Percentiles rank a stretch among this genome's conserved stretches.
These are phyloP conservation scores for Octomys mimax DNA, from an alignment of 2,797 vertebrate genomes.

Conservation along the genomic window DNA sequence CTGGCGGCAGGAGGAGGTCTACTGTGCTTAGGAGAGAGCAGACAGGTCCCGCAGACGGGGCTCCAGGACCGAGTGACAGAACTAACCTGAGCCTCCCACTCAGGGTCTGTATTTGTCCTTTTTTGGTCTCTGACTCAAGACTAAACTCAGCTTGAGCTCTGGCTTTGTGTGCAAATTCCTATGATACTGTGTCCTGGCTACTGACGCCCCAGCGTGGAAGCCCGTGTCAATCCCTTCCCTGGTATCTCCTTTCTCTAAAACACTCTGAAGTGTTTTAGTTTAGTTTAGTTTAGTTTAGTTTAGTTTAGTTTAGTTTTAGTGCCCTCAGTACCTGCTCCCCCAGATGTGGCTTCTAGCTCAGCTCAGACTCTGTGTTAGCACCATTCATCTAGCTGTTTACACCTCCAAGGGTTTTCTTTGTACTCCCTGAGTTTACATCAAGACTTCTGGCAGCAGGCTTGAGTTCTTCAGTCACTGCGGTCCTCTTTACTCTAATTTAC, in stretches of 20 bases:
- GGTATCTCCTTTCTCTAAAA: neutral
- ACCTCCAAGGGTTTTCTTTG: constrained; percentile 26
- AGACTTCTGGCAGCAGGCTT: constrained; percentile 55
- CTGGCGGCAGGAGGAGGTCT: neutral
- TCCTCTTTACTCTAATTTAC: constrained; percentile 47
- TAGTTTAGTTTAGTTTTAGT: too few species aligned
- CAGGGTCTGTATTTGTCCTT: neutral
- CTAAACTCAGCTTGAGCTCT: neutral
- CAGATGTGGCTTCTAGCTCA: neutral
- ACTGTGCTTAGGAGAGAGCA: neutral
- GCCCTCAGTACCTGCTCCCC: neutral
- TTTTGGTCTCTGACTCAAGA: neutral
- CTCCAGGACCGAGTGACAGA: neutral
- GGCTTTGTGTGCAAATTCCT: neutral
- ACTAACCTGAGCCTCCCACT: neutral
- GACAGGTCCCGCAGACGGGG: accelerated
- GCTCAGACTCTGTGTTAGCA: neutral
- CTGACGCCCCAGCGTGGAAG: neutral
- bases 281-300: too few species aligned
- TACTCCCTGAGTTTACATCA: constrained; percentile 27
- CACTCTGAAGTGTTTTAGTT: neutral
- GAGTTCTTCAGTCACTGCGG: constrained; percentile 31
- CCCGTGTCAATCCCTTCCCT: neutral
- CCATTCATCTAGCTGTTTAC: constrained; percentile 59
- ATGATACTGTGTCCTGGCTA: neutral